Evolutionary conservation across 2,797 vertebrate genomes (phyloP), one percentile per base, ranked within the genome.

Genomic region (Myripristis murdjan): DNA sequence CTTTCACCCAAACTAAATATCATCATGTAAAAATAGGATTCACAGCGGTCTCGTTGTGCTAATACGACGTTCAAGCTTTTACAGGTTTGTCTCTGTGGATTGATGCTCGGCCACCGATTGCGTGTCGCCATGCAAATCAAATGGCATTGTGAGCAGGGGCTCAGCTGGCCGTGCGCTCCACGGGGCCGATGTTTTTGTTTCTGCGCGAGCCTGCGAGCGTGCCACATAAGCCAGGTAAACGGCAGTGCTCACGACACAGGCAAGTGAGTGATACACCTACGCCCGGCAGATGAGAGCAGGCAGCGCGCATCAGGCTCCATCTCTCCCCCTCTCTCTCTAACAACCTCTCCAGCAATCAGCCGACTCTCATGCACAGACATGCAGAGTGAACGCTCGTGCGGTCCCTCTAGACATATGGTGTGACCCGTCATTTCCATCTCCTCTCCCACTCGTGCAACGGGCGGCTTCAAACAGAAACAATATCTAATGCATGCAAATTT

Each of bases 401-500:
- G 18, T 72, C 70, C 60, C 64, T 62, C 33, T 63, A 79, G 68
- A 79, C 33, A 51, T 68, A 73, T 31, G 44, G 51, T 70, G 64
- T 26, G 73, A 85, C 71, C 78, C 65, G 64, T 81, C 81, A 71
- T 79, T 77, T 81, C 52, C 61, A 84, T 75, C 68, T 57, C 31
- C 31, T 41, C 75, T 52, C 64, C 81, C 49, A 57, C 75, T 84
- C 69, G 54, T 51, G 55, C 56, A 7, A 16, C 8, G 24, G 16
- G 15, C 16, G 10, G 31, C 37, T 79, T 78, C 70, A 66, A 75
- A 69, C 28, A 58, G 43, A 70, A 31, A 60, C 8, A 20, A 22
- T 37, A 65, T 57, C 41, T 68, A 75, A 78, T 63, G 54, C 57
- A 64, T 82, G 62, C 48, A 44, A 75, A 85, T n/a, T 73, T 60